Evolutionary conservation across 2,888 invertebrate genomes (phyloP), one percentile per base, ranked within the genome.

Genomic region (Lordiphosa fenestrarum): DNA sequence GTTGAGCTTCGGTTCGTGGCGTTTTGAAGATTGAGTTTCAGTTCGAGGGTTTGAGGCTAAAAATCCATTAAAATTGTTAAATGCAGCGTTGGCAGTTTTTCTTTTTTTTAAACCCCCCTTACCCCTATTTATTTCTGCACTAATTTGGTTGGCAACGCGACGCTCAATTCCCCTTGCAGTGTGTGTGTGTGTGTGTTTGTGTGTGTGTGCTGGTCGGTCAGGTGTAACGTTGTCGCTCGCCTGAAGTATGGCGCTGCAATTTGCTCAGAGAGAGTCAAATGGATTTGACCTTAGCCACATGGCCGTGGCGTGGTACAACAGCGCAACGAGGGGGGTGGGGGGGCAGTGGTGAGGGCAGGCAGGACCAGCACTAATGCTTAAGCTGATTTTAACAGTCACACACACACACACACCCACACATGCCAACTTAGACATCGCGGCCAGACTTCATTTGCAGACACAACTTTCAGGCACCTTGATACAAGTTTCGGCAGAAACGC

Each of bases 191-290:
- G 30, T 40, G 40, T 41, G 47, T 21, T 5, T 19, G 30, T 58
- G 40, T 37, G 56, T 56, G 63, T 48, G 42, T 36, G 46, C n/a
- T 57, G 64, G 63, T 65, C 60, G 75, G 80, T 83, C 77, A 76
- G 84, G 76, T 76, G 57, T 80, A 73, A 73, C 81, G 70, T 60
- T 53, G 57, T 58, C 55, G 80, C 73, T 60, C n/a, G 35, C 59
- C 60, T 81, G 65, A 74, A 71, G 64, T 77, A 52, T 61, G 69
- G 64, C 53, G 47, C 65, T 58, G 83, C 78, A 78, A 75, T 71
- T 78, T 84, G 75, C 80, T 84, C 63, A 67, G 76, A 72, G 76
- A 72, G 84, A 82, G 80, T 82, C 80, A 84, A 80, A 84, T 80
- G 83, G 76, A 66, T 80, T 84, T 82, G 83, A 80, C 78, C 84